Evolutionary conservation across 2,888 invertebrate genomes (phyloP).

Genomic region (Andrena haemorrhoa): DNA sequence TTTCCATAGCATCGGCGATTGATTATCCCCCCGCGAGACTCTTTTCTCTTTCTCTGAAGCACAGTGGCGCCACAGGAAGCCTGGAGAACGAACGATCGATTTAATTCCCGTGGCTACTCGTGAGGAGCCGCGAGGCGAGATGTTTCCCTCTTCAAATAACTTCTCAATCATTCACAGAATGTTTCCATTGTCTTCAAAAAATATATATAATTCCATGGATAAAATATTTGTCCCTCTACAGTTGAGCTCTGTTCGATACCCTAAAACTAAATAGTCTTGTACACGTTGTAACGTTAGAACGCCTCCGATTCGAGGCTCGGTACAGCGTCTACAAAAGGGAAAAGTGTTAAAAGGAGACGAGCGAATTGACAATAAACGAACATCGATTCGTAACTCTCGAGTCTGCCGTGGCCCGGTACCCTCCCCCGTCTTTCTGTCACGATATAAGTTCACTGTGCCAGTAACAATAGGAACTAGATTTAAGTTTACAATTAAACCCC

Average conservation of each 20-base stretch:
- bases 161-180: neutral
- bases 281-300: neutral
- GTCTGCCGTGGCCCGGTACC: slow-evolving; percentile 17
- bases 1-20: slow-evolving; percentile 41
- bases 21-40: slow-evolving; percentile 33
- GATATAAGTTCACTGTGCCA: slow-evolving; percentile 41
- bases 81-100: slow-evolving; percentile 10
- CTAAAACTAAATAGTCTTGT: slow-evolving; percentile 6
- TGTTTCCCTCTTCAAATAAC: slow-evolving; percentile 3
- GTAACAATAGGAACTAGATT: slow-evolving; percentile 78
- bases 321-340: neutral
- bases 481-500: slow-evolving; percentile 52
- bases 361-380: slow-evolving; percentile 6
- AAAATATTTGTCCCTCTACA: slow-evolving; percentile 27
- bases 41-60: slow-evolving; percentile 13
- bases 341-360: slow-evolving; percentile 23
- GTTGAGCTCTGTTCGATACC: slow-evolving; percentile 26
- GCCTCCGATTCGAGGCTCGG: neutral
- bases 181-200: slow-evolving; percentile 8
- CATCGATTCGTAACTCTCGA: slow-evolving; percentile 2
- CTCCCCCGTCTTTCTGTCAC: neutral
- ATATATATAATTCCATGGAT: slow-evolving; percentile 20
- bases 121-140: slow-evolving; percentile 24
- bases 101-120: neutral
- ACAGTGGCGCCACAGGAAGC: neutral